Percentiles rank a stretch among this genome's conserved stretches.
These are phyloP conservation scores for Epicauta chinensis DNA, from an alignment of 1,140 invertebrate genomes.

Conservation along the genomic window DNA sequence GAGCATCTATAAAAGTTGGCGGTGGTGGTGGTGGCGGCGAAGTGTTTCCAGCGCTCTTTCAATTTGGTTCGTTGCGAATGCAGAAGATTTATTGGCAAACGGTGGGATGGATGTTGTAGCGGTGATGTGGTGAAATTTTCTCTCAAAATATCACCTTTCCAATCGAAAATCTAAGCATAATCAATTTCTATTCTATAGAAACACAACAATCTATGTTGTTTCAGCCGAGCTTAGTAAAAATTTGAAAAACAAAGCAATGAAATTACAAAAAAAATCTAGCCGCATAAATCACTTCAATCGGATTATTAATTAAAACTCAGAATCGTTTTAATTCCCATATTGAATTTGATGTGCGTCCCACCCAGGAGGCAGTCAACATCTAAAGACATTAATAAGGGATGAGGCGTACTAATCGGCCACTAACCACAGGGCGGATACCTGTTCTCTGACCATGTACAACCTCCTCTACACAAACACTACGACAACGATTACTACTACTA, in stretches of 20 bases:
- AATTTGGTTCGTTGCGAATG: neutral
- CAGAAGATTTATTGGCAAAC: neutral
- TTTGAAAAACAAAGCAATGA: slow-evolving; percentile 2
- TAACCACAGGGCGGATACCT: slow-evolving; percentile 13
- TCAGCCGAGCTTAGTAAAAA: slow-evolving; percentile 13
- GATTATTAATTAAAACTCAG: too few species aligned
- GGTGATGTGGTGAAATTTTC: too few species aligned
- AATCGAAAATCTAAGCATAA: too few species aligned
- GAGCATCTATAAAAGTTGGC: too few species aligned
- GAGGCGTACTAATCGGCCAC: slow-evolving; percentile 12
- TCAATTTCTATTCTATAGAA: too few species aligned
- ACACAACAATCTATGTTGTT: slow-evolving; percentile 10
- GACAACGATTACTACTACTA: too few species aligned
- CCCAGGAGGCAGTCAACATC: slow-evolving; percentile 7
- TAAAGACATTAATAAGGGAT: slow-evolving; percentile 13
- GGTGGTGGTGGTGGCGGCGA: too few species aligned
- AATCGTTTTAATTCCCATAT: neutral
- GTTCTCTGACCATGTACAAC: slow-evolving; percentile 14
- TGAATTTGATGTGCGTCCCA: slow-evolving; percentile 6
- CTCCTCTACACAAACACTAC: too few species aligned
- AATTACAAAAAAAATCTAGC: too few species aligned
- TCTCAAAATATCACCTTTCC: too few species aligned
- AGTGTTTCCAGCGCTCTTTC: too few species aligned
- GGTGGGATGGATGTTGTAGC: neutral
- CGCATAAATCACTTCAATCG: too few species aligned